Percentiles rank a stretch among this genome's conserved stretches.
Evolutionary conservation across 1,140 invertebrate species (phyloP).

Genomic region (Lordiphosa collinella): DNA sequence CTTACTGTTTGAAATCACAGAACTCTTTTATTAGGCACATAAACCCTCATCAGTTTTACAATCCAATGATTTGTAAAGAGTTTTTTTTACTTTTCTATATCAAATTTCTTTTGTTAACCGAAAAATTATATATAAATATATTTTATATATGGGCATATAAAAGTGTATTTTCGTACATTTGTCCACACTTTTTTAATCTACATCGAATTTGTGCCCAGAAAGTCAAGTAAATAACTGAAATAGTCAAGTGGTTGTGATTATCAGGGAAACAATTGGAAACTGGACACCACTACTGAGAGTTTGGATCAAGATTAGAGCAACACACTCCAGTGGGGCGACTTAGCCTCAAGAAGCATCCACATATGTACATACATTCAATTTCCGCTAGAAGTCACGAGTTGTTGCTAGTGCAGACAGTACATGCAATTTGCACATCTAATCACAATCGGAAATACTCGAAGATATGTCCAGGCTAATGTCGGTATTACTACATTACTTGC

Average conservation of each 20-base stretch:
- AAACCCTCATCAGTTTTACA: too few species aligned
- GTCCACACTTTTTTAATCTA: too few species aligned
- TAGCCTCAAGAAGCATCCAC: slow-evolving; percentile 17
- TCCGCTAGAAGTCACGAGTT: slow-evolving; percentile 10
- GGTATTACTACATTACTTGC: too few species aligned
- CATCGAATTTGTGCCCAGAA: neutral
- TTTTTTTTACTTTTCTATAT: too few species aligned
- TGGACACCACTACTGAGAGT: slow-evolving; percentile 55
- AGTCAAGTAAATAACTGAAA: neutral
- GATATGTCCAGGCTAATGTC: too few species aligned
- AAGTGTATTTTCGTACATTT: too few species aligned
- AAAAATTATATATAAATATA: neutral
- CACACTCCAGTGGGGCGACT: slow-evolving; percentile 35
- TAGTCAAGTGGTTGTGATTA: slow-evolving; percentile 15
- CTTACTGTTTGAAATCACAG: too few species aligned
- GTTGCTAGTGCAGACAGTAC: neutral
- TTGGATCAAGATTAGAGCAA: slow-evolving; percentile 35
- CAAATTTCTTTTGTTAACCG: too few species aligned
- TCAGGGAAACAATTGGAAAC: slow-evolving; percentile 14
- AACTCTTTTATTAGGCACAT: too few species aligned
- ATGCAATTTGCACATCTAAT: too few species aligned
- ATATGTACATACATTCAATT: slow-evolving; percentile 8
- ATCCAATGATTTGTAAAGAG: too few species aligned
- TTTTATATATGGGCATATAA: neutral
- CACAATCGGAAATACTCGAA: neutral